Conservation (phyloP, 2,888 invertebrate species). For the Ophioninae sp. region DNA sequence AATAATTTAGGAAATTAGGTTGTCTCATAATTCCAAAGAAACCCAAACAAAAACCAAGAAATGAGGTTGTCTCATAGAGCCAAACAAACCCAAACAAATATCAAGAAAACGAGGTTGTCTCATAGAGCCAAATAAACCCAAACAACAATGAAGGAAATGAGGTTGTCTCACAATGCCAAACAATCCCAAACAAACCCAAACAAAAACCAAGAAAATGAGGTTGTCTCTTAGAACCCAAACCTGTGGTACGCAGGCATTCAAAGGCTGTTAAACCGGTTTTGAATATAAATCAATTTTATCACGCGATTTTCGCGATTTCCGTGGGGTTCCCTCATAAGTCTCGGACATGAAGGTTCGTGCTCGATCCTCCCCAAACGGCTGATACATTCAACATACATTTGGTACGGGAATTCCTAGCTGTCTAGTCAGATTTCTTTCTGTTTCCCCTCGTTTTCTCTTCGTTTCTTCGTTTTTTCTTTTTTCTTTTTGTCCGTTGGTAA, state of each 20-base stretch:
- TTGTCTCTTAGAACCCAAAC: too few relatives aligned
- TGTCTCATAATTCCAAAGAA: too few relatives aligned
- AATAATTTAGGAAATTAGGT: background rate
- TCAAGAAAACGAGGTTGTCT: too few relatives aligned
- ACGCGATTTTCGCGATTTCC: slow-evolving; percentile 64
- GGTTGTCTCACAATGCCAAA: too few relatives aligned
- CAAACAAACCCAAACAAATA: too few relatives aligned
- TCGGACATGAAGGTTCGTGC: slow-evolving; percentile 65
- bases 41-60: too few relatives aligned
- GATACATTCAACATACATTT: background rate
- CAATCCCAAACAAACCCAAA: too few relatives aligned
- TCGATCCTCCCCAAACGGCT: slow-evolving; percentile 39
- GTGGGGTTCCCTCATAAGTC: slow-evolving; percentile 57
- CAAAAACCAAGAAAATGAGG: too few relatives aligned
- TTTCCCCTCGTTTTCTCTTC: slow-evolving; percentile 17
- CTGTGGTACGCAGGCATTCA: background rate
- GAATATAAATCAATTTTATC: slow-evolving; percentile 65
- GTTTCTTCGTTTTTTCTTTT: slow-evolving; percentile 5
- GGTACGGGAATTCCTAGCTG: slow-evolving; percentile 39
- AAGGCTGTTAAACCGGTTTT: slow-evolving; percentile 4
- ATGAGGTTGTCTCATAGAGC: too few relatives aligned
- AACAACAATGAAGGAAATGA: too few relatives aligned
- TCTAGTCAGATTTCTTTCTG: slow-evolving; percentile 52
- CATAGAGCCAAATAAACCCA: too few relatives aligned
- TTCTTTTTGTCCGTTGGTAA: slow-evolving; percentile 1